Evolutionary conservation across 1,140 invertebrate genomes (phyloP).

Genomic region (Notospermus geniculatus): DNA sequence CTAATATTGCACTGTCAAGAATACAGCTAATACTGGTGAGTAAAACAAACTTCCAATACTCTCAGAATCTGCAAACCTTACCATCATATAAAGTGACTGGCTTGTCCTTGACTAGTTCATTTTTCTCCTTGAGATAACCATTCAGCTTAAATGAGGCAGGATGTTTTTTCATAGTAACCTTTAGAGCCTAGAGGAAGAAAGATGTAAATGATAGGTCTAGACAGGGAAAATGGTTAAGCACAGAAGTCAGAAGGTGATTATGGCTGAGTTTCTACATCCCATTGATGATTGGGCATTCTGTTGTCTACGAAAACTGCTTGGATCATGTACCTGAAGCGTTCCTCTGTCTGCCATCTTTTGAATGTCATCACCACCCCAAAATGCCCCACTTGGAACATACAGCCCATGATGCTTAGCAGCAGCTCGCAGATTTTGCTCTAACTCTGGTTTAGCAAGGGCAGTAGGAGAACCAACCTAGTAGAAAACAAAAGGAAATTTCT

Average conservation of each 20-base stretch:
- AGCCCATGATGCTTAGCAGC: slow-evolving; percentile 55
- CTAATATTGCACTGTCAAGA: no score
- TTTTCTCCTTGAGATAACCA: slow-evolving; percentile 55
- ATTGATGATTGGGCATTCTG: no score
- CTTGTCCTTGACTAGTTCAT: slow-evolving; percentile 50
- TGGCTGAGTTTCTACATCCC: no score
- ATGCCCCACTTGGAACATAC: slow-evolving; percentile 63
- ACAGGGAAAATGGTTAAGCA: no score
- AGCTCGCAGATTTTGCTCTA: slow-evolving; percentile 47
- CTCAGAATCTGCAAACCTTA: no score
- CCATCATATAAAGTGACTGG: slow-evolving; percentile 60
- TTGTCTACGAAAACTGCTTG: neutral
- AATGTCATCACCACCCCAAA: slow-evolving; percentile 68
- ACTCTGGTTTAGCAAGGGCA: slow-evolving; percentile 57
- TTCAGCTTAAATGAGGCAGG: slow-evolving; percentile 54
- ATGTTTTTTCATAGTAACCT: slow-evolving; percentile 65
- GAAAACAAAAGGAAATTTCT: slow-evolving; percentile 11
- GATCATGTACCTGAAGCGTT: slow-evolving; percentile 56
- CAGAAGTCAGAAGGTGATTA: no score
- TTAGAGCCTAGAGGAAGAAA: slow-evolving; percentile 53
- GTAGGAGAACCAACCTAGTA: slow-evolving; percentile 62
- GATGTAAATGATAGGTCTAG: no score
- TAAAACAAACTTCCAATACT: no score
- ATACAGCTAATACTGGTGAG: no score
- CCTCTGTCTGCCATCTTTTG: slow-evolving; percentile 63